These are phyloP conservation scores for Silurus asotus DNA, from an alignment of 2,113 vertebrate genomes.

Conservation along the genomic window DNA sequence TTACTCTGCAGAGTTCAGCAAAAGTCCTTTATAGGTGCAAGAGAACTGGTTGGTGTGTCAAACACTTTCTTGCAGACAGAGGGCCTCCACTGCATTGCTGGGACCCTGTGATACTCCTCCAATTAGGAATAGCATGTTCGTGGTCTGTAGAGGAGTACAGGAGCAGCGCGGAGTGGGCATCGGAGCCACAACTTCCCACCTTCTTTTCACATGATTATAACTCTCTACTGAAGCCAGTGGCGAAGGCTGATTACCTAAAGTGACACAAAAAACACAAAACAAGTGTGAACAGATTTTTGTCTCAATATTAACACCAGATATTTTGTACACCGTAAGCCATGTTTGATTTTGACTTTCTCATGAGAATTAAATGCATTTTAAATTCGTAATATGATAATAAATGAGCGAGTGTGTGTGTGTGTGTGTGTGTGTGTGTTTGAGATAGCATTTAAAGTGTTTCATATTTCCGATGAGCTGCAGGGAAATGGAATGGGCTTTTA, in stretches of 20 bases:
- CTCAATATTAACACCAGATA: background rate
- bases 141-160: slow-evolving; percentile 79
- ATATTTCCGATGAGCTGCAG: background rate
- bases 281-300: background rate
- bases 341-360: background rate
- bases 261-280: slow-evolving; percentile 41
- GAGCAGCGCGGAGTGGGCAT: slow-evolving; percentile 93
- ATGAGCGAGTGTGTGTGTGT: background rate
- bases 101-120: slow-evolving; percentile 94
- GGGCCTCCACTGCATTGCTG: slow-evolving; percentile 87
- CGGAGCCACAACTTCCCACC: slow-evolving; percentile 84
- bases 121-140: slow-evolving; percentile 83
- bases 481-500: background rate
- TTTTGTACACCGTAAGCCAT: background rate
- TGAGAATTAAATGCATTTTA: background rate
- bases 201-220: slow-evolving; percentile 83
- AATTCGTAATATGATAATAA: background rate
- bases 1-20: slow-evolving; percentile 33
- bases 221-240: slow-evolving; percentile 88
- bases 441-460: slow-evolving; percentile 2
- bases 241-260: slow-evolving; percentile 88
- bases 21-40: slow-evolving; percentile 30
- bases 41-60: slow-evolving; percentile 67
- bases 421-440: background rate
- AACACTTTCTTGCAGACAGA: slow-evolving; percentile 83